Percentiles rank a stretch among this genome's conserved stretches.
Conservation (phyloP, 2,888 invertebrate species). For the Hanleya hanleyi region DNA sequence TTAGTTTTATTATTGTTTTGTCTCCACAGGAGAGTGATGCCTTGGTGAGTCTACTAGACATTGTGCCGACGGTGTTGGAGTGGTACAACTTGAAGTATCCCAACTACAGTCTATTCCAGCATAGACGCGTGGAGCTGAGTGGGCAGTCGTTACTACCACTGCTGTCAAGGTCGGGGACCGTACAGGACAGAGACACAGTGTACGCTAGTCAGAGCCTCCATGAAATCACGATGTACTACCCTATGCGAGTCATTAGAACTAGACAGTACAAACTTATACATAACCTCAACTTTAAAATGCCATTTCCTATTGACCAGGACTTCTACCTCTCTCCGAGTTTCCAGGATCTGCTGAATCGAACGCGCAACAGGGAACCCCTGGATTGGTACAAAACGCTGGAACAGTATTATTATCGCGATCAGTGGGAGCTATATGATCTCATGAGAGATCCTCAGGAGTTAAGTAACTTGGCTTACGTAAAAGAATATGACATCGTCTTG, state of each 20-base stretch:
- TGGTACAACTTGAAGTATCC: constrained; percentile 81
- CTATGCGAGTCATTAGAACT: constrained; percentile 88
- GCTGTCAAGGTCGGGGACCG: constrained; percentile 72
- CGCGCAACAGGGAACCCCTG: constrained; percentile 79
- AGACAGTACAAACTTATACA: constrained; percentile 89
- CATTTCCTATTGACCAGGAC: constrained; percentile 96
- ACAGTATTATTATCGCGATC: constrained; percentile 87
- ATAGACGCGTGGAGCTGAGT: constrained; percentile 71
- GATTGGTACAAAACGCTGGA: constrained; percentile 88
- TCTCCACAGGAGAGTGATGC: constrained; percentile 78
- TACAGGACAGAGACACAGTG: constrained; percentile 71
- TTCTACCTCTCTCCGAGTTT: constrained; percentile 92
- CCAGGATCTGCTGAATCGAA: constrained; percentile 90
- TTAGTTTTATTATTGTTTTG: too few relatives aligned
- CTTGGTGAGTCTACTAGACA: constrained; percentile 86
- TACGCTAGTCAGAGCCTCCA: constrained; percentile 93
- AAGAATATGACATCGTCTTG: constrained; percentile 74
- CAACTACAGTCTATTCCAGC: constrained; percentile 64
- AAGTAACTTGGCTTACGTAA: constrained; percentile 80
- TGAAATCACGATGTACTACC: constrained; percentile 96
- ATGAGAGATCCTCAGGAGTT: constrained; percentile 84
- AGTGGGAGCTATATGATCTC: constrained; percentile 93
- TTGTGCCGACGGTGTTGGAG: constrained; percentile 89
- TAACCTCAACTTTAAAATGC: constrained; percentile 89
- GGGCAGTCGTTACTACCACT: constrained; percentile 87